phyloP scores from a whole-genome alignment of 2,113 vertebrate species.

The Tupaia chinensis region DNA sequence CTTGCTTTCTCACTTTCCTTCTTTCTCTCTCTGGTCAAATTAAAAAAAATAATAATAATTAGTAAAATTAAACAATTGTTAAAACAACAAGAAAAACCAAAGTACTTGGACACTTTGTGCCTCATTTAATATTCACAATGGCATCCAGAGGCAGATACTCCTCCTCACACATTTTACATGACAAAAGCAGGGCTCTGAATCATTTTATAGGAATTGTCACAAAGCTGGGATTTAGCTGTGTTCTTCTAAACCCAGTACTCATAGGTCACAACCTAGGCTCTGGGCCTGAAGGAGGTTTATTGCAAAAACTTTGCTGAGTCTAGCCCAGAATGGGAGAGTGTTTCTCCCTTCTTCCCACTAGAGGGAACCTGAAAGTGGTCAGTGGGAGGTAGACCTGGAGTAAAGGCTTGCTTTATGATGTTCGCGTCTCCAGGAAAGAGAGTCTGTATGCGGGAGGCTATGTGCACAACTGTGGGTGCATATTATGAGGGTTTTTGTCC shows the following conservation, averaged over 20 bases:
- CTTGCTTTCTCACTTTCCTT: no score
- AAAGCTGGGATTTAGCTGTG: neutral
- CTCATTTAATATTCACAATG: neutral
- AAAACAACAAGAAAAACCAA: neutral
- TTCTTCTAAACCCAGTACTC: neutral
- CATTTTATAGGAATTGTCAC: no score
- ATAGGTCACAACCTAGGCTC: neutral
- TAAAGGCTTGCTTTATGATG: neutral
- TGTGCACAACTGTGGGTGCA: neutral
- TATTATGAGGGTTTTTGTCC: neutral
- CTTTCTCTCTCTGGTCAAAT: no score
- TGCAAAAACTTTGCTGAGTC: neutral
- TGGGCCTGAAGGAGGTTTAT: neutral
- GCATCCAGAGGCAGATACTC: neutral
- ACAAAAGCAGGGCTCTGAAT: neutral
- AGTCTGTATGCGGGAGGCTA: accelerated
- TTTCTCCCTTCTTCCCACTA: neutral
- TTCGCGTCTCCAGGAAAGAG: accelerated
- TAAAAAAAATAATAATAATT: no score
- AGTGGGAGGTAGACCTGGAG: neutral
- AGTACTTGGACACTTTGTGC: neutral
- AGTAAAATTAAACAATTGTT: no score
- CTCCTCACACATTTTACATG: neutral
- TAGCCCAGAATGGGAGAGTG: neutral
- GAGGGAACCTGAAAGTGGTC: neutral